Evolutionary conservation across 2,888 invertebrate genomes (phyloP).

Genomic region (Trichacis sp.): DNA sequence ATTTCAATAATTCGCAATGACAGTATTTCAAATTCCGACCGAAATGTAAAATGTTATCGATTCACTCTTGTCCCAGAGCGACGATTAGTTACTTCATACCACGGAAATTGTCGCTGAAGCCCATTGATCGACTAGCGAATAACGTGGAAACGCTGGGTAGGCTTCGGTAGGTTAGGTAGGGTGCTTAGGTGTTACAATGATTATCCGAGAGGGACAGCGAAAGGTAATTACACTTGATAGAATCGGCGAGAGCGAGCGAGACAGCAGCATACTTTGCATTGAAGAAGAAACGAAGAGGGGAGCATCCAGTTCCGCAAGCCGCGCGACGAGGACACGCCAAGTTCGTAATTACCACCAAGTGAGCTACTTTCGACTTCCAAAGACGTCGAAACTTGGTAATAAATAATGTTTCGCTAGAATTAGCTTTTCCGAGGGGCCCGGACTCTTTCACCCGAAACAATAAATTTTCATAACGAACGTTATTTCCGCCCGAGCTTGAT

Average conservation of each 20-base stretch:
- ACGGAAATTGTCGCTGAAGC: constrained; percentile 58
- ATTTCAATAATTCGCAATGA: neutral
- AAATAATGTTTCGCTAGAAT: constrained; percentile 57
- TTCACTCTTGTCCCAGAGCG: constrained; percentile 35
- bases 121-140: constrained; percentile 61
- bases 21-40: constrained; percentile 21
- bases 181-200: constrained; percentile 69
- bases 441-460: neutral
- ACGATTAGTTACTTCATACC: constrained; percentile 47
- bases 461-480: neutral
- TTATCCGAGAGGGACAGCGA: constrained; percentile 68
- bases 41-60: constrained; percentile 41
- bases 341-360: constrained; percentile 67
- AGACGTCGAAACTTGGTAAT: constrained; percentile 67
- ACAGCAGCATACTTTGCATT: constrained; percentile 59
- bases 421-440: constrained; percentile 37
- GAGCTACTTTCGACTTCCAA: constrained; percentile 66
- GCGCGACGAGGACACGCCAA: constrained; percentile 52
- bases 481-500: no score
- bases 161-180: constrained; percentile 63
- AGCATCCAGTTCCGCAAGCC: constrained; percentile 15
- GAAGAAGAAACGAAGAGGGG: constrained; percentile 49
- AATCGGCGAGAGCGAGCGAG: constrained; percentile 60
- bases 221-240: constrained; percentile 68
- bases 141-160: constrained; percentile 63